Conservation (phyloP, 1,140 invertebrate genomes). For the Tribolium castaneum region DNA sequence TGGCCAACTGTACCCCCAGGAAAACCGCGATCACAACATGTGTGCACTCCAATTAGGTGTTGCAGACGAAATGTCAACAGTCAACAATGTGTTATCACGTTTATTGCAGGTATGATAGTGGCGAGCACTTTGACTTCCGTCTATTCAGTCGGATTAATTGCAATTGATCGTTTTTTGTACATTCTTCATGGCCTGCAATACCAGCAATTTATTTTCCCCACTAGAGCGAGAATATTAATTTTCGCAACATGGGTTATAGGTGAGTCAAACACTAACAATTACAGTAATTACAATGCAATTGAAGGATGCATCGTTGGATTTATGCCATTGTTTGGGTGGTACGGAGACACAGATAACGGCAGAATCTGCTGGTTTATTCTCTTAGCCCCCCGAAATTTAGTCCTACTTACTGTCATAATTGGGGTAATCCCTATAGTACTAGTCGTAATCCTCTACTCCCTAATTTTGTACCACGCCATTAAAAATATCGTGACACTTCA, state of each 20-base stretch:
- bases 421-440: slow-evolving; percentile 67
- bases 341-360: slow-evolving; percentile 63
- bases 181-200: slow-evolving; percentile 71
- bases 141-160: slow-evolving; percentile 70
- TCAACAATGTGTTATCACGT: background rate
- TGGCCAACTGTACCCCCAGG: slow-evolving; percentile 64
- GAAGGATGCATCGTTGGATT: slow-evolving; percentile 68
- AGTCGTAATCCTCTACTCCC: slow-evolving; percentile 67
- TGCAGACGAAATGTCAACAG: background rate
- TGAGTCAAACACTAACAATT: slow-evolving; percentile 54
- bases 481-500: slow-evolving; percentile 64
- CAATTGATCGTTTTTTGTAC: slow-evolving; percentile 69
- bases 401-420: slow-evolving; percentile 66
- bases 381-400: slow-evolving; percentile 65
- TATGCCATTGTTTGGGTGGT: slow-evolving; percentile 68
- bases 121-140: slow-evolving; percentile 70
- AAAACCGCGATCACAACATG: slow-evolving; percentile 54
- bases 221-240: slow-evolving; percentile 66
- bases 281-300: slow-evolving; percentile 47
- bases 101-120: slow-evolving; percentile 67
- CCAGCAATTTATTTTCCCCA: slow-evolving; percentile 67
- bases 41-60: slow-evolving; percentile 62
- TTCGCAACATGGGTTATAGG: slow-evolving; percentile 67
- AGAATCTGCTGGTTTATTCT: slow-evolving; percentile 67
- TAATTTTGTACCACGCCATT: slow-evolving; percentile 67